Base-by-base conservation (phyloP, 2,113 vertebrate genomes). In the Dipodomys ordii region DNA sequence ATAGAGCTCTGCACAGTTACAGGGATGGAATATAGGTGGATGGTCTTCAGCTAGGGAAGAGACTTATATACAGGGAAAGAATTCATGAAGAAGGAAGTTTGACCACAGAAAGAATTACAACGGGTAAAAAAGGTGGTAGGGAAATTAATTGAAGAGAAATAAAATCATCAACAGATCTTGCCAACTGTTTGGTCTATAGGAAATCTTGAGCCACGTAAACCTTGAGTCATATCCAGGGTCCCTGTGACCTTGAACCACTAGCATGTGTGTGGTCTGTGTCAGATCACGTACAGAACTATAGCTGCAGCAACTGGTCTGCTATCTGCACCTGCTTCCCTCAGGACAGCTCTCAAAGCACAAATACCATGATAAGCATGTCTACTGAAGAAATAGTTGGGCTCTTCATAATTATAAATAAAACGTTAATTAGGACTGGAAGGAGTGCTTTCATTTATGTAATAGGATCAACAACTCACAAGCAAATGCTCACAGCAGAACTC, bases 261-360 rank as follows among this genome's bases (percentile, higher is more conserved):
- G 53, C 53, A 57, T 57, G 44, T 18, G 73, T n/a, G 10, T n/a
- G 18, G 49, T 32, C 53, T 82, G 60, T 8, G 8, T 12, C 57
- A 32, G 57, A 27, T 44, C 65, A 82, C 74, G 86, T 1, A 32
- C 1, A 72, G 44, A 72, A 83, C 25, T 35, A 79, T 16, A 76
- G 69, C 15, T 16, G 62, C 62, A 64, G 62, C 23, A 81, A 44
- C 2, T 57, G n/a, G 64, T 46, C 83, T 30, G 60, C 53, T 19
- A 35, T 23, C 39, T 67, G 71, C 39, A 76, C 49, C 74, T 91
- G 65, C 23, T 69, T 79, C 72, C 92, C 76, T 80, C 60, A 88
- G 71, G 86, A 82, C 27, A 62, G 69, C n/a, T 82, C 28, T n/a
- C 57, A 44, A 87, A 67, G 79, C 25, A 35, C 69, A 71, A 78